These are phyloP conservation scores for Listronotus bonariensis DNA, from an alignment of 1,140 invertebrate genomes.

Conservation along the genomic window DNA sequence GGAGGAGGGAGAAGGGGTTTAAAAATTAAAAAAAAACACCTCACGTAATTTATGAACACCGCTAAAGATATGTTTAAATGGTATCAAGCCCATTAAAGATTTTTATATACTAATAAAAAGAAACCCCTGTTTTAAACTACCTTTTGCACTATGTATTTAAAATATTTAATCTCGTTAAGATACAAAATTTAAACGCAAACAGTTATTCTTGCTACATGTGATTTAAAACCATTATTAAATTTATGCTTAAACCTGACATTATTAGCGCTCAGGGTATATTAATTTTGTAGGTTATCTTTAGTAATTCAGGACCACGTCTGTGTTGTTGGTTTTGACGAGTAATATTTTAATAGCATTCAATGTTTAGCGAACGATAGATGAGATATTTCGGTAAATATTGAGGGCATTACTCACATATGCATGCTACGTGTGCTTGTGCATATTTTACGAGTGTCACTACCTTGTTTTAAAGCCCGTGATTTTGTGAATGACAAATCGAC, in stretches of 20 bases:
- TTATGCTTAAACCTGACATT: conserved; percentile 14
- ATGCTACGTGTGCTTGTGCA: conserved; percentile 49
- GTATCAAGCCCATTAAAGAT: too few species aligned
- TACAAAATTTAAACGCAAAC: too few species aligned
- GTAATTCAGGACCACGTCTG: conserved; percentile 29
- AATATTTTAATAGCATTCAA: conserved; percentile 43
- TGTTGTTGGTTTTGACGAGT: conserved; percentile 40
- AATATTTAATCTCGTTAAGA: too few species aligned
- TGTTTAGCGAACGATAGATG: conserved; percentile 28
- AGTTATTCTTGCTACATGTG: neutral
- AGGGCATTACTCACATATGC: conserved; percentile 43
- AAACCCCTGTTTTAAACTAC: too few species aligned
- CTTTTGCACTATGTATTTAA: too few species aligned
- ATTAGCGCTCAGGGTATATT: conserved; percentile 25
- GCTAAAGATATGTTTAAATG: too few species aligned
- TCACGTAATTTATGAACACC: too few species aligned
- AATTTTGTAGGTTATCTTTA: conserved; percentile 32
- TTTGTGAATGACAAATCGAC: conserved; percentile 45
- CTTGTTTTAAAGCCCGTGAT: conserved; percentile 52
- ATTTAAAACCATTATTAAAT: conserved; percentile 24
- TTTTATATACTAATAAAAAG: too few species aligned
- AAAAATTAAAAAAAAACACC: too few species aligned
- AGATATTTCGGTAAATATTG: conserved; percentile 46
- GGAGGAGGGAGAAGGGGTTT: too few species aligned
- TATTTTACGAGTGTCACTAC: conserved; percentile 53